Percentiles rank a stretch among this genome's conserved stretches.
These are phyloP conservation scores for Phortica variegata DNA, from an alignment of 1,140 invertebrate genomes.

Conservation along the genomic window DNA sequence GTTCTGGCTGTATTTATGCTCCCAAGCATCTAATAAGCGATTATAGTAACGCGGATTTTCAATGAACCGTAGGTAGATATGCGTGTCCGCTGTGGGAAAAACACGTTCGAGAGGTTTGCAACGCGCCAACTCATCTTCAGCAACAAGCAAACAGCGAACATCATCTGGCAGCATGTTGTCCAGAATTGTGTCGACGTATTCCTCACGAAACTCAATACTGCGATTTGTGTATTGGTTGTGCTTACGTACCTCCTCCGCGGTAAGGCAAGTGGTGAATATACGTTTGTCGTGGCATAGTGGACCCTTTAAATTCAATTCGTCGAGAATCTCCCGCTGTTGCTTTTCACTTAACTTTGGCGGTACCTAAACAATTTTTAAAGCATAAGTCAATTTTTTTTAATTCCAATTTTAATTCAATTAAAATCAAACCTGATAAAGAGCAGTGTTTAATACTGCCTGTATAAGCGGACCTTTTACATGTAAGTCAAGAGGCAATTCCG, in stretches of 20 bases:
- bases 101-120: constrained; percentile 74
- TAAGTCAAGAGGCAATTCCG: constrained; percentile 86
- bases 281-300: constrained; percentile 66
- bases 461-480: constrained; percentile 94
- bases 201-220: constrained; percentile 64
- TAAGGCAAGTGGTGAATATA: constrained; percentile 67
- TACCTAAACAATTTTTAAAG: constrained; percentile 39
- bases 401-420: too few species aligned
- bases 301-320: constrained; percentile 57
- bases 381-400: too few species aligned
- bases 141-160: constrained; percentile 77
- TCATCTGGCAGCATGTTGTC: constrained; percentile 85
- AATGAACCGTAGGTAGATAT: constrained; percentile 81
- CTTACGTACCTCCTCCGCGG: constrained; percentile 66
- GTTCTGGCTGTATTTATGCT: constrained; percentile 68
- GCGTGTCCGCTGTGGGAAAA: constrained; percentile 77
- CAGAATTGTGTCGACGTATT: constrained; percentile 76
- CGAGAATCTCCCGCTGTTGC: constrained; percentile 57
- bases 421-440: constrained; percentile 76
- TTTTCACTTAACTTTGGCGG: constrained; percentile 57
- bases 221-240: constrained; percentile 64
- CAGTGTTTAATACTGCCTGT: constrained; percentile 86
- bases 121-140: constrained; percentile 90
- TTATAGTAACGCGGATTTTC: constrained; percentile 90
- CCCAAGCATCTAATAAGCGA: constrained; percentile 91